A percentile compares a stretch with the other conserved stretches of the same genome.
Evolutionary conservation across 1,140 invertebrate species (phyloP).

Genomic region (Bombus picipes): DNA sequence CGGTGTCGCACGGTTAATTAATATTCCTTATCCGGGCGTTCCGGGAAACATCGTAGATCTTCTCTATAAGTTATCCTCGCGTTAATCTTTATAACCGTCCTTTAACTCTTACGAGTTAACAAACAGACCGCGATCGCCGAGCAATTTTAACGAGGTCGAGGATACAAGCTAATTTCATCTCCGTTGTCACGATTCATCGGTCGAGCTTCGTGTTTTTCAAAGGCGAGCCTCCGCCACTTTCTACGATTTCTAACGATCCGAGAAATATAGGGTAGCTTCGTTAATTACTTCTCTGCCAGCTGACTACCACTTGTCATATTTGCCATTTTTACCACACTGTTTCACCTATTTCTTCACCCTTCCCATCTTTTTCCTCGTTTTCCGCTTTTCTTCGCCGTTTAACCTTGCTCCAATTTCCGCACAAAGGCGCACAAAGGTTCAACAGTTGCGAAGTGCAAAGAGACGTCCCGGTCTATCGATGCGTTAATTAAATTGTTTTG

Average conservation of each 20-base stretch:
- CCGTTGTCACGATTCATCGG: too few relatives aligned
- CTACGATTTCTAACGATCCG: too few relatives aligned
- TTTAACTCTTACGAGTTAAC: neutral
- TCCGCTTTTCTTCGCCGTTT: neutral
- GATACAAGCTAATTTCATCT: neutral
- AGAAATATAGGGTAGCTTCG: too few relatives aligned
- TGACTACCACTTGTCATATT: neutral
- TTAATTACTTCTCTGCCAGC: too few relatives aligned
- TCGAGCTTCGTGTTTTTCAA: too few relatives aligned
- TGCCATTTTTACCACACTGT: neutral
- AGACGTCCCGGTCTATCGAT: neutral
- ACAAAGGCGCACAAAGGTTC: neutral
- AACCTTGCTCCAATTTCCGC: neutral
- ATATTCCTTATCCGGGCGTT: neutral
- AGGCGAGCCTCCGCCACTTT: too few relatives aligned
- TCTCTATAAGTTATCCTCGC: neutral
- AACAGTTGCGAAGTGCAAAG: neutral
- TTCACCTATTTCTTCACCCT: neutral
- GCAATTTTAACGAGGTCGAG: slow-evolving; percentile 6
- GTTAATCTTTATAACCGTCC: neutral
- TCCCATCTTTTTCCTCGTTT: neutral
- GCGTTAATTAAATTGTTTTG: slow-evolving; percentile 3
- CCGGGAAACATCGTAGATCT: neutral
- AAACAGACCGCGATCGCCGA: neutral
- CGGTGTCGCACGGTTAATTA: neutral